Conservation (phyloP, 2,113 vertebrate species). For the Galeopterus variegatus region DNA sequence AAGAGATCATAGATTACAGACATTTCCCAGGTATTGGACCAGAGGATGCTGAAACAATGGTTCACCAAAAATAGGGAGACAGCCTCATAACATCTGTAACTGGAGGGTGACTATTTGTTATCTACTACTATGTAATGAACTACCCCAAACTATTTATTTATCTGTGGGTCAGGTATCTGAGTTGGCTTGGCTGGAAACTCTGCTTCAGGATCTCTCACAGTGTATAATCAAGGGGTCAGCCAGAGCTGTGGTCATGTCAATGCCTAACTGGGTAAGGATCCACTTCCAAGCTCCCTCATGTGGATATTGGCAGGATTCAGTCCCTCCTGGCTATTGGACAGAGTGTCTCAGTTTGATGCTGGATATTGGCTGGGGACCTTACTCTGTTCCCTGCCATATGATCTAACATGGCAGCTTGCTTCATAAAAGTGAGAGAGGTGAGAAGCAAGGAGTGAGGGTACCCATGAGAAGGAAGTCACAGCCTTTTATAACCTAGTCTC, state of each 20-base stretch:
- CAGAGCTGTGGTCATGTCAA: neutral
- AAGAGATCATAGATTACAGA: conserved; percentile 74
- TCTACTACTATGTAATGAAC: conserved; percentile 18
- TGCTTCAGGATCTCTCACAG: neutral
- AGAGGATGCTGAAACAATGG: conserved; percentile 48
- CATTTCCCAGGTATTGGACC: conserved; percentile 58
- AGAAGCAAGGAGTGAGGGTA: neutral
- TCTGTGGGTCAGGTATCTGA: neutral
- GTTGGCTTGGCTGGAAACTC: neutral
- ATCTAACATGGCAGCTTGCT: neutral
- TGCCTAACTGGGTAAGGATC: neutral
- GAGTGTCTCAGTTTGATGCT: neutral
- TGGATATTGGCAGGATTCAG: neutral
- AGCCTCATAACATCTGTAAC: neutral
- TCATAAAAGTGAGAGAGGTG: neutral
- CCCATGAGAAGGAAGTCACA: neutral
- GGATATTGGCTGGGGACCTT: neutral
- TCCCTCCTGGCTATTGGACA: neutral
- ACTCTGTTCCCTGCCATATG: neutral
- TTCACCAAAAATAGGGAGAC: neutral
- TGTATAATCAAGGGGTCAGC: neutral
- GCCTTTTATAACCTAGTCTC: neutral
- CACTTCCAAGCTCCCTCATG: neutral
- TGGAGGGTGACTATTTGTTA: conserved; percentile 10
- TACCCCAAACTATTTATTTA: conserved; percentile 35